Base-by-base conservation (phyloP, 2,113 vertebrate species). In the Micronycteris hirsuta region DNA sequence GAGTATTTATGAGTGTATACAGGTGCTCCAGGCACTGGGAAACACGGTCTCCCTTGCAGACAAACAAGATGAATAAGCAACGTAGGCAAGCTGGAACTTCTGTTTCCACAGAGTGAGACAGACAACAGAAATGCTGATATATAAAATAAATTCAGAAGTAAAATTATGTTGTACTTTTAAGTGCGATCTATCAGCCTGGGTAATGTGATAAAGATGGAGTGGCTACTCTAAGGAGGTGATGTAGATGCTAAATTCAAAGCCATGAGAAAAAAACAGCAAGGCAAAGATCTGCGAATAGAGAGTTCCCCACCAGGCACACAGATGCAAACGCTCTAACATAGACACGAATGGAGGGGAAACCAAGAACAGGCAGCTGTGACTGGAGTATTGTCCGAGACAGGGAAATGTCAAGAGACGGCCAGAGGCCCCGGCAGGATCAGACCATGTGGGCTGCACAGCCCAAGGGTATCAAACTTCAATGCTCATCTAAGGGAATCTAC, bases 331-430 rank as follows among this genome's bases (percentile, higher is more conserved):
- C 54, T 78, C 17, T 12, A 7, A 71, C 52, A 65, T 2, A 31
- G 22, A 67, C n/a, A 45, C 13, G 41, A 86, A 47, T 13, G 10
- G 1, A 0, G n/a, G 13, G 11, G 7, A 47, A 73, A 14, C 4
- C 1, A 11, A 41, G 16, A 41, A 49, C 5, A 41, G 38, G 5
- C 4, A 19, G 31, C 0, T 3, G 17, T 12, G 81, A n/a, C 1
- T 10, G 9, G 9, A 41, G 45, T 31, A 14, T 14, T 28, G 28
- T 63, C 61, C 28, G 9, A 26, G 58, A 61, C 9, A 52, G 49
- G 81, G 10, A 45, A 47, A 16, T 14, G 31, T 26, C 20, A 24
- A 2, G 15, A 38, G 17, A 70, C 16, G n/a, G 15, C 47, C 73
- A 43, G 76, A 10, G 38, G 16, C 7, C 10, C 58, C 65, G 31